Evolutionary conservation across 1,140 invertebrate species (phyloP).

Genomic region (Episyrphus balteatus): DNA sequence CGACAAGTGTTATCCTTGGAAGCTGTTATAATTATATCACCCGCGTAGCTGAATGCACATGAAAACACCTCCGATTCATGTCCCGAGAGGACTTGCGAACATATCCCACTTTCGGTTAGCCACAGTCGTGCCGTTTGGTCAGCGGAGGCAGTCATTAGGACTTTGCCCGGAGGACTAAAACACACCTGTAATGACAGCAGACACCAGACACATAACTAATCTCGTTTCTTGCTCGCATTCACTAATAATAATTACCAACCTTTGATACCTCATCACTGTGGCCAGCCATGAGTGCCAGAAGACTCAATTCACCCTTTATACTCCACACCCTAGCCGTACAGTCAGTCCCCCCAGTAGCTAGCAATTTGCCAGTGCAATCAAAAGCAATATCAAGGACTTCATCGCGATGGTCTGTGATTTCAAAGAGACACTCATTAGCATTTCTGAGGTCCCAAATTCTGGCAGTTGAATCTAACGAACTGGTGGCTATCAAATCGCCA

Average conservation of each 20-base stretch:
- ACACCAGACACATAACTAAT: slow-evolving; percentile 2
- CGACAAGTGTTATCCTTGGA: slow-evolving; percentile 62
- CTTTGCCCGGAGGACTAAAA: slow-evolving; percentile 63
- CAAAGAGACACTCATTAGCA: slow-evolving; percentile 45
- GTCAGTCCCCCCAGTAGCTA: slow-evolving; percentile 63
- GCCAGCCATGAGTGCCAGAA: slow-evolving; percentile 52
- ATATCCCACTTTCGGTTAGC: slow-evolving; percentile 56
- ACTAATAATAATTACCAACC: slow-evolving; percentile 25
- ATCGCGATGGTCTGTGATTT: slow-evolving; percentile 54
- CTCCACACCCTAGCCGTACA: slow-evolving; percentile 59
- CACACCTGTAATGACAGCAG: slow-evolving; percentile 43
- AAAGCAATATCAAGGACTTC: slow-evolving; percentile 67
- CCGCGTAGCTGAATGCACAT: slow-evolving; percentile 65
- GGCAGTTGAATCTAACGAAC: slow-evolving; percentile 62
- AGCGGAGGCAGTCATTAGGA: slow-evolving; percentile 59
- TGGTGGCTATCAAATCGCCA: slow-evolving; percentile 55
- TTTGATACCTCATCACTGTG: slow-evolving; percentile 69
- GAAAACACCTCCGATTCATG: slow-evolving; percentile 71
- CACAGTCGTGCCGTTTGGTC: slow-evolving; percentile 65
- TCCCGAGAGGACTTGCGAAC: slow-evolving; percentile 55
- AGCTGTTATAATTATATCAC: slow-evolving; percentile 64
- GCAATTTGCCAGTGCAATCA: slow-evolving; percentile 53
- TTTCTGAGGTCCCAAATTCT: slow-evolving; percentile 60
- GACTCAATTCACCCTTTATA: slow-evolving; percentile 44
- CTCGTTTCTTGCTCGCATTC: background rate